Evolutionary conservation across 1,140 invertebrate genomes (phyloP).

Genomic region (Oncopodura yosiiana): DNA sequence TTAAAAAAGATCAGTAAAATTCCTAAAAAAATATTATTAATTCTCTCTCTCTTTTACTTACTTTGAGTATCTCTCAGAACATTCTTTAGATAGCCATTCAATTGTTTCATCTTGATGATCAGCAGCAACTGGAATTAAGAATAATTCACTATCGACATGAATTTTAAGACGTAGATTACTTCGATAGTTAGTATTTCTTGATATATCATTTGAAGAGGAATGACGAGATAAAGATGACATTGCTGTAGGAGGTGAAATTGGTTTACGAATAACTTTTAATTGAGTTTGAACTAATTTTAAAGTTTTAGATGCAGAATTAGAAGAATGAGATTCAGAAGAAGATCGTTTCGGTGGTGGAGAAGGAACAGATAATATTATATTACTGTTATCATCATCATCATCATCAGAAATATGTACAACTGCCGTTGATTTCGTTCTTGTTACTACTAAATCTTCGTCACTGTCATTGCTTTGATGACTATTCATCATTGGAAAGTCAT

Average conservation of each 20-base stretch:
- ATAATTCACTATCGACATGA: not conserved
- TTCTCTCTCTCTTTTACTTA: not conserved
- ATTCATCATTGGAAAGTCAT: not conserved
- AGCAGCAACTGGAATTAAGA: slow-evolving; percentile 22
- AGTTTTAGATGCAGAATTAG: too few species aligned
- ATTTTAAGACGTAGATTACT: slow-evolving; percentile 15
- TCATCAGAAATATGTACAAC: too few species aligned
- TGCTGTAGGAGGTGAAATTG: not conserved
- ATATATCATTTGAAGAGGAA: not conserved
- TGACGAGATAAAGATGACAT: not conserved
- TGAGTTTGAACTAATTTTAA: too few species aligned
- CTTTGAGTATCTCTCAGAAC: slow-evolving; percentile 16
- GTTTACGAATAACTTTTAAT: not conserved
- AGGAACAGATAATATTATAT: too few species aligned
- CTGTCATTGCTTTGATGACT: too few species aligned
- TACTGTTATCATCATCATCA: too few species aligned
- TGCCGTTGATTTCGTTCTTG: too few species aligned
- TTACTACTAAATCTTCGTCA: too few species aligned
- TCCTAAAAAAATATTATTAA: not conserved
- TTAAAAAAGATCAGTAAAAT: not conserved
- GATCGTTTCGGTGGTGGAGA: too few species aligned
- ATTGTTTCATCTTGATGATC: slow-evolving; percentile 14
- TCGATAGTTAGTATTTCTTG: not conserved
- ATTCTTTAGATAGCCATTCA: slow-evolving; percentile 30
- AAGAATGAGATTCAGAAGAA: too few species aligned